Percentiles rank a stretch among this genome's conserved stretches.
These are phyloP conservation scores for Clarias fuscus DNA, from an alignment of 2,797 vertebrate genomes.

Conservation along the genomic window DNA sequence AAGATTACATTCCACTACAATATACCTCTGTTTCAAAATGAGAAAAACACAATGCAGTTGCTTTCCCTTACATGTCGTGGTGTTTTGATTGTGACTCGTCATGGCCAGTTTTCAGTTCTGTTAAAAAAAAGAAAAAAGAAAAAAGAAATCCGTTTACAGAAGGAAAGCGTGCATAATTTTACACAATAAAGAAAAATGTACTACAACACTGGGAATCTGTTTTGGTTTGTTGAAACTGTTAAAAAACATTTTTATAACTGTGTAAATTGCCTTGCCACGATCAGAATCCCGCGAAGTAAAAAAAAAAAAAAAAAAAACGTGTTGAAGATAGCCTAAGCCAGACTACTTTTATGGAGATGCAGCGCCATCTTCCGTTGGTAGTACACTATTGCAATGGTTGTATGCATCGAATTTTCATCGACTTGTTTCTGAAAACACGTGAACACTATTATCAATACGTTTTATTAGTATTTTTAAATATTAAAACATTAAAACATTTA, in stretches of 20 bases:
- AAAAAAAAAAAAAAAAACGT: neutral
- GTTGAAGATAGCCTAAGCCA: neutral
- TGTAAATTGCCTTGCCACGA: neutral
- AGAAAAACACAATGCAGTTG: conserved; percentile 27
- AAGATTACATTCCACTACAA: conserved; percentile 68
- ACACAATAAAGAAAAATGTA: neutral
- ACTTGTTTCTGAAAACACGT: neutral
- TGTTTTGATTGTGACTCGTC: neutral
- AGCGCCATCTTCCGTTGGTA: conserved; percentile 46
- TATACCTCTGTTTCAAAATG: conserved; percentile 58
- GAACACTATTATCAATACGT: neutral
- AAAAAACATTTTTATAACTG: conserved; percentile 14
- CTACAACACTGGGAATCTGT: neutral
- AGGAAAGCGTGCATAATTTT: neutral
- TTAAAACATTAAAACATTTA: neutral
- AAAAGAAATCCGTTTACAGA: too few relatives aligned
- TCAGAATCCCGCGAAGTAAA: neutral
- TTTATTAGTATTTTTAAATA: neutral
- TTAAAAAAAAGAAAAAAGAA: neutral
- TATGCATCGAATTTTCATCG: too few relatives aligned
- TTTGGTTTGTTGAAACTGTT: neutral
- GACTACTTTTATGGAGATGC: conserved; percentile 1
- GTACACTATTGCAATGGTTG: neutral
- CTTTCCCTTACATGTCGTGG: neutral
- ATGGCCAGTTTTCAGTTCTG: neutral